phyloP scores from a whole-genome alignment of 2,888 invertebrate genomes.

The Cheilosia urbana region DNA sequence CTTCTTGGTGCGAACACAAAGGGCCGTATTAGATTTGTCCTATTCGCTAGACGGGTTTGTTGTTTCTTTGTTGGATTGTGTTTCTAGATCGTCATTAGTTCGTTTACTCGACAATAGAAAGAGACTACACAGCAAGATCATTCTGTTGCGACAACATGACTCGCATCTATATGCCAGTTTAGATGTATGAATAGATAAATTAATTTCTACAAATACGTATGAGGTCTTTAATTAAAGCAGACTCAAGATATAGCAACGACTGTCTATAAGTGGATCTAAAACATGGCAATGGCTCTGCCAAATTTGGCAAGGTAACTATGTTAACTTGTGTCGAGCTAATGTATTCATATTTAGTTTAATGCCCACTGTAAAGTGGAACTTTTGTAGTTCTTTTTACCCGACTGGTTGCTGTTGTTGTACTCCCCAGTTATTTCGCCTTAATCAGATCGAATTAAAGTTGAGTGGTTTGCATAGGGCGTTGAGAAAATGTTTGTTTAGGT shows the following conservation, averaged over 20 bases:
- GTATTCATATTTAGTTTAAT: conserved; percentile 67
- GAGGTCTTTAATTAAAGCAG: conserved; percentile 63
- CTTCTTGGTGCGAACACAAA: conserved; percentile 32
- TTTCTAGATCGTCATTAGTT: conserved; percentile 30
- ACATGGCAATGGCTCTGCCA: conserved; percentile 72
- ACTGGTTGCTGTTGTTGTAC: too few species aligned
- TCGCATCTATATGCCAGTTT: conserved; percentile 57
- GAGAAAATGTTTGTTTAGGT: background rate
- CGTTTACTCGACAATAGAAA: conserved; percentile 11
- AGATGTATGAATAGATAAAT: conserved; percentile 57
- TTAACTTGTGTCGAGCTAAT: conserved; percentile 62
- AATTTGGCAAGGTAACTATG: conserved; percentile 72
- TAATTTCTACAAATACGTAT: conserved; percentile 37
- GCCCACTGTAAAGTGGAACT: conserved; percentile 31
- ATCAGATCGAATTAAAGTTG: conserved; percentile 7
- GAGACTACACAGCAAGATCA: background rate
- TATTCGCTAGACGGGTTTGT: conserved; percentile 16
- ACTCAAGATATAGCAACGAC: conserved; percentile 32
- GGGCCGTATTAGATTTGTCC: conserved; percentile 28
- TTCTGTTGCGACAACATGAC: conserved; percentile 35
- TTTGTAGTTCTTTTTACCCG: background rate
- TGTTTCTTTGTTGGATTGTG: conserved; percentile 27
- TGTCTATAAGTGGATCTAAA: conserved; percentile 50
- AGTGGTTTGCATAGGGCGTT: background rate
- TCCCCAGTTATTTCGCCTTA: background rate